Conservation (phyloP, 2,113 vertebrate species). For the Oncorhynchus mykiss region DNA sequence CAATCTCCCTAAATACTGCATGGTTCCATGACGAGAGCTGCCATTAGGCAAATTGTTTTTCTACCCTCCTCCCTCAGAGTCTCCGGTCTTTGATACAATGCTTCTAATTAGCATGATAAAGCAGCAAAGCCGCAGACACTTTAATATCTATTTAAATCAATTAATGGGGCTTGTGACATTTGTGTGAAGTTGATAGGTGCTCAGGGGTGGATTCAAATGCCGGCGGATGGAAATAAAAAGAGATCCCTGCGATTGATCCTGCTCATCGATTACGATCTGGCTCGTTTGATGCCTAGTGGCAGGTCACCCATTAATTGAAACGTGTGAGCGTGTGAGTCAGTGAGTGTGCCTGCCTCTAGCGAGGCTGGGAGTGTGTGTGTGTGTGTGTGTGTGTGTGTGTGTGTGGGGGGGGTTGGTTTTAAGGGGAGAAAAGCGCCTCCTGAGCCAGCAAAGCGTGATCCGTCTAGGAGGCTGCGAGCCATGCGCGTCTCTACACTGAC, state of each 20-base stretch:
- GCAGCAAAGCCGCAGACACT: conserved; percentile 46
- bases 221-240: conserved; percentile 33
- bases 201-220: conserved; percentile 32
- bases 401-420: background rate
- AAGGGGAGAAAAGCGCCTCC: conserved; percentile 31
- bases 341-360: conserved; percentile 6
- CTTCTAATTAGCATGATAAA: conserved; percentile 56
- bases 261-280: conserved; percentile 59
- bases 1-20: conserved; percentile 37
- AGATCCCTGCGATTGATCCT: conserved; percentile 47
- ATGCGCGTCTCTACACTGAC: conserved; percentile 48
- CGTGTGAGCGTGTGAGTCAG: conserved; percentile 25
- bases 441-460: conserved; percentile 54
- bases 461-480: conserved; percentile 41
- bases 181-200: conserved; percentile 54
- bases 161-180: conserved; percentile 63
- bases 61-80: conserved; percentile 6
- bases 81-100: conserved; percentile 31
- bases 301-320: conserved; percentile 60
- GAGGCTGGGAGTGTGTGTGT: background rate
- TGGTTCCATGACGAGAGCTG: conserved; percentile 14
- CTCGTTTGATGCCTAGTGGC: conserved; percentile 40
- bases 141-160: conserved; percentile 57
- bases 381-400: conserved; percentile 8
- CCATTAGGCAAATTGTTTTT: conserved; percentile 34